phyloP scores from a whole-genome alignment of 2,797 vertebrate species.

The Helostoma temminkii region DNA sequence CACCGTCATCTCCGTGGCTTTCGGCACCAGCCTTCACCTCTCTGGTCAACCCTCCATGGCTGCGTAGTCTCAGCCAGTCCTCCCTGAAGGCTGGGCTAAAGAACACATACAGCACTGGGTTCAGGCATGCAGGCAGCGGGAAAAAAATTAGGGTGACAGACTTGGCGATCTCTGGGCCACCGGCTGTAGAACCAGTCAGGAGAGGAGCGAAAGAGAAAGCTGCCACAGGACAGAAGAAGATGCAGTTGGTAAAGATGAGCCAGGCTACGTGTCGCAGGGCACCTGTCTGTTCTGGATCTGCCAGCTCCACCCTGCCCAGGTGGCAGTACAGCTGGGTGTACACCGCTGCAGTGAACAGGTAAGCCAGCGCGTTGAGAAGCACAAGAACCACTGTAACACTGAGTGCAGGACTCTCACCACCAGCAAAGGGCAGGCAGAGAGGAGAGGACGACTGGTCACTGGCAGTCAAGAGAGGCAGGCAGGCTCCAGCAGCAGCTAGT shows the following conservation, averaged over 20 bases:
- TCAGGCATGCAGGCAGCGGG: constrained; percentile 94
- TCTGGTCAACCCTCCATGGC: constrained; percentile 56
- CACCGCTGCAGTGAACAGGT: constrained; percentile 92
- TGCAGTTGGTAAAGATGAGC: constrained; percentile 99
- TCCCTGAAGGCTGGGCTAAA: constrained; percentile 97
- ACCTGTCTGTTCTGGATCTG: constrained; percentile 90
- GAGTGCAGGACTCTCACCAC: constrained; percentile 88
- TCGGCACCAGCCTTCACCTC: constrained; percentile 63
- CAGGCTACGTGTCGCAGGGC: constrained; percentile 95
- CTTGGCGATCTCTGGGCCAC: constrained; percentile 96
- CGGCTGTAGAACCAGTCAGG: constrained; percentile 86
- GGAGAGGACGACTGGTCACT: constrained; percentile 89
- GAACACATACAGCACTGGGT: constrained; percentile 95
- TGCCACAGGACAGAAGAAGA: constrained; percentile 98
- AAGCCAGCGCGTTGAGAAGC: constrained; percentile 93
- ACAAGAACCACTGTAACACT: constrained; percentile 93
- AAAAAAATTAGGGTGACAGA: constrained; percentile 97
- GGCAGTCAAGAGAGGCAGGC: constrained; percentile 88
- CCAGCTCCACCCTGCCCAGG: constrained; percentile 92
- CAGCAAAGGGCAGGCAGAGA: constrained; percentile 95
- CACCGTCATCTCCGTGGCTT: constrained; percentile 66
- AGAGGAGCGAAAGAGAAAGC: constrained; percentile 96
- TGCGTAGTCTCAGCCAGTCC: constrained; percentile 91
- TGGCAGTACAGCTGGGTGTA: constrained; percentile 97
- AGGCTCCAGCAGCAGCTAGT: constrained; percentile 87